A percentile compares a stretch with the other conserved stretches of the same genome.
phyloP scores from a whole-genome alignment of 2,113 vertebrate genomes.

The Steatornis caripensis region DNA sequence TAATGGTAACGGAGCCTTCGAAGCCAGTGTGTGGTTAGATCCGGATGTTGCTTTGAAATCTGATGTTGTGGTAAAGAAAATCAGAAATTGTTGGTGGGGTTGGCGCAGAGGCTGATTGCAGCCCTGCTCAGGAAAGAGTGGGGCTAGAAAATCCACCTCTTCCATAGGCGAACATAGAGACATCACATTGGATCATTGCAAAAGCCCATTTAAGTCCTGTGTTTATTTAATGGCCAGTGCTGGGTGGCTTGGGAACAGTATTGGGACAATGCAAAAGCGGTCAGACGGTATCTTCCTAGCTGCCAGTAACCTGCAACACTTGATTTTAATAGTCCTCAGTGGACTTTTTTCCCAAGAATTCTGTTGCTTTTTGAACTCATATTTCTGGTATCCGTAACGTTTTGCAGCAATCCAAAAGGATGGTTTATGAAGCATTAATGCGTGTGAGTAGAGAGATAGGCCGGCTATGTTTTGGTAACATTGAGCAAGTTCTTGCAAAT shows the following conservation, averaged over 20 bases:
- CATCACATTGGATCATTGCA: too few species aligned
- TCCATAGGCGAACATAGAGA: background rate
- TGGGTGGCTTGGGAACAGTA: background rate
- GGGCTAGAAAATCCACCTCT: background rate
- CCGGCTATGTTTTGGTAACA: background rate
- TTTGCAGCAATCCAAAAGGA: rapidly evolving
- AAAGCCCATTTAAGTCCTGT: background rate
- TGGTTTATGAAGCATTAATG: background rate
- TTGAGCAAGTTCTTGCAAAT: background rate
- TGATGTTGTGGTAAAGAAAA: background rate
- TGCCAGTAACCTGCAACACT: background rate
- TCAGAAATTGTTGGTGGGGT: background rate
- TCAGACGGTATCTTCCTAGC: background rate
- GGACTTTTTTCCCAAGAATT: background rate
- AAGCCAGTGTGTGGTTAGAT: background rate
- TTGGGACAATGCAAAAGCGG: background rate
- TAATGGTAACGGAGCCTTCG: background rate
- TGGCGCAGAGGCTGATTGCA: background rate
- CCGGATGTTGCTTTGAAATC: background rate
- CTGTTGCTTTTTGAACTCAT: background rate
- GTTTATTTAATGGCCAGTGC: background rate
- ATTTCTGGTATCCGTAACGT: background rate
- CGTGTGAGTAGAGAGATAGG: background rate
- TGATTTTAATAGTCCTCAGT: background rate
- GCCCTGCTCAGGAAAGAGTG: background rate